Evolutionary conservation across 2,113 vertebrate genomes (phyloP), one percentile per base, ranked within the genome.

Genomic region (Mesembrinibis cayennensis): DNA sequence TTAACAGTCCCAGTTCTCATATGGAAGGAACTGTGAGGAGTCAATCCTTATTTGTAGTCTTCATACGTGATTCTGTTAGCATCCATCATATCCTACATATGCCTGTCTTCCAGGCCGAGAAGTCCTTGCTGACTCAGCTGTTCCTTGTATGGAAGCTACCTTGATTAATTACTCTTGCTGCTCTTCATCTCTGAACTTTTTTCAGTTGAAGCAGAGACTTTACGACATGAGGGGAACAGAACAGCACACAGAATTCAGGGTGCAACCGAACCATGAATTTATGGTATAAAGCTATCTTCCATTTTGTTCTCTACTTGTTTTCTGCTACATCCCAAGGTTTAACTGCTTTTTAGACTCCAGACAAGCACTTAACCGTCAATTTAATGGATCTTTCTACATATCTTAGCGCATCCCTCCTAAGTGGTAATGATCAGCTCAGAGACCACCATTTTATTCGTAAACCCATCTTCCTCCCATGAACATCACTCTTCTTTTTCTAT

Each of bases 171-270:
- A 36, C 32, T 78, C 38, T 42, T 73, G 53, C 49, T 91, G 83
- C 29, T 70, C 17, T 21, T 52, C 69, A 42, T 62, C 38, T 63
- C 61, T 78, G 66, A 80, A 21, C 20, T 36, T 70, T 59, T 69
- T 61, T 20, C 34, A 81, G 44, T 11, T 53, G 36, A 67, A 52
- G 13, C 36, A 53, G 82, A 84, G 45, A 20, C 61, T 86, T 86
- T 27, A 61, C 0, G 0, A 58, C 3, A 5, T 8, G 16, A 90
- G 5, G 4, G 26, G 23, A 74, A 79, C 14, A 56, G 40, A 82
- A 70, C 2, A 52, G 18, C 36, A 38, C 21, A 40, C 17, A 70
- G 15, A 85, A 91, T 61, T 85, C 38, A 56, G 13, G 15, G 20
- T 77, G 78, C 18, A 58, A 93, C 1, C 30, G 34, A 90, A 81